Conservation (phyloP, 2,113 vertebrate genomes). For the Tychaedon coryphoeus region DNA sequence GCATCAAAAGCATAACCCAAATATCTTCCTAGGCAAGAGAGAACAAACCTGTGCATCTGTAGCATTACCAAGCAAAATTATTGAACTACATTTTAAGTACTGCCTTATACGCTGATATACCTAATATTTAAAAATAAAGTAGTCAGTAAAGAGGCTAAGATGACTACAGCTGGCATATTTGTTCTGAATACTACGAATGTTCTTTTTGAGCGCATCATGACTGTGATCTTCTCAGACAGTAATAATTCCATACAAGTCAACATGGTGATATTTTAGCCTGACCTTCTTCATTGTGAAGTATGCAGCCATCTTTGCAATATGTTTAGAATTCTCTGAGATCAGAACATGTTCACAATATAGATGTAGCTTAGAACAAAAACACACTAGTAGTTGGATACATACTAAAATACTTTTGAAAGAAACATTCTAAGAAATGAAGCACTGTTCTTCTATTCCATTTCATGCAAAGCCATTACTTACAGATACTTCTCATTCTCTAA, state of each 20-base stretch:
- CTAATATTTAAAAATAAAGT: background rate
- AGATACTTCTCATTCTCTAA: background rate
- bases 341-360: background rate
- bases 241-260: background rate
- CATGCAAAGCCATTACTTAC: background rate
- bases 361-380: background rate
- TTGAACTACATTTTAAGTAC: background rate
- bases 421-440: background rate
- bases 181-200: background rate
- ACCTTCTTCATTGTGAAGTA: background rate
- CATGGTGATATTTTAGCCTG: background rate
- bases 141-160: background rate
- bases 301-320: background rate
- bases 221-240: background rate
- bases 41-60: background rate
- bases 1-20: background rate
- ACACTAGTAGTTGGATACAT: background rate
- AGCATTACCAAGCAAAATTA: background rate
- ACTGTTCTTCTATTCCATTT: background rate
- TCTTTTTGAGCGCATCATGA: background rate
- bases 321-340: background rate
- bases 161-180: background rate
- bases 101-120: background rate
- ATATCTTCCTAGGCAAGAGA: background rate
- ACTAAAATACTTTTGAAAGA: background rate